phyloP scores from a whole-genome alignment of 2,797 vertebrate species.

The Falco rusticolus region DNA sequence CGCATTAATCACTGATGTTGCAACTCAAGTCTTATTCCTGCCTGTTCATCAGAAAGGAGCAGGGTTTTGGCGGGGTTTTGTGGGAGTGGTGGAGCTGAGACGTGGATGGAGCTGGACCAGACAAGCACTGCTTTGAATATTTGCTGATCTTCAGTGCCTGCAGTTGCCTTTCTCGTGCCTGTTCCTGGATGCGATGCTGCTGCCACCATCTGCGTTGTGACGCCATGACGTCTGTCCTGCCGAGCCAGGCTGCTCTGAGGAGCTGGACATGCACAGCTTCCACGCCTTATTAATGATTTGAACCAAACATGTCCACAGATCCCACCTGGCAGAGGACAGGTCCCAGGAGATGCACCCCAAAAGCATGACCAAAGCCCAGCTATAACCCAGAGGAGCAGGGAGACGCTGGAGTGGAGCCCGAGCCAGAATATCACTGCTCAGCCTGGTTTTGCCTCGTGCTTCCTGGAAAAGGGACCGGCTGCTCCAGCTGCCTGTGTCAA shows the following conservation, averaged over 20 bases:
- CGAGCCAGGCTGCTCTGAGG: not conserved
- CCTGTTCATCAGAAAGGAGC: not conserved
- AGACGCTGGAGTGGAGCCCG: not conserved
- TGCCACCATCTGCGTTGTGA: not conserved
- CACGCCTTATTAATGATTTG: not conserved
- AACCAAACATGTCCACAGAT: not conserved
- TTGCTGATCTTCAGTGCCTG: not conserved
- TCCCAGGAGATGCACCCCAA: not conserved
- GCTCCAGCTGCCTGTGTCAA: not conserved
- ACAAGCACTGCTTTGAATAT: not conserved
- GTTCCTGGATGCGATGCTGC: not conserved
- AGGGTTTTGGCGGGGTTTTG: not conserved
- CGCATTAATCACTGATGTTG: not conserved
- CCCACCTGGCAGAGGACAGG: not conserved
- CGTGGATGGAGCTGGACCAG: not conserved
- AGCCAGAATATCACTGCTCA: not conserved
- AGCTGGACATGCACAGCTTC: not conserved
- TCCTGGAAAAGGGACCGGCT: not conserved
- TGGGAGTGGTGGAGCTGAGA: not conserved
- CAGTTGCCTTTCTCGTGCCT: not conserved
- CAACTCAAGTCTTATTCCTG: not conserved
- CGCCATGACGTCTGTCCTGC: fast-evolving
- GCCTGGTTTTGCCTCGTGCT: not conserved
- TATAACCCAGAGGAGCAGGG: not conserved
- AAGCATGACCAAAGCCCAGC: not conserved